Evolutionary conservation across 1,140 invertebrate genomes (phyloP).

Genomic region (Drosophila lowei): DNA sequence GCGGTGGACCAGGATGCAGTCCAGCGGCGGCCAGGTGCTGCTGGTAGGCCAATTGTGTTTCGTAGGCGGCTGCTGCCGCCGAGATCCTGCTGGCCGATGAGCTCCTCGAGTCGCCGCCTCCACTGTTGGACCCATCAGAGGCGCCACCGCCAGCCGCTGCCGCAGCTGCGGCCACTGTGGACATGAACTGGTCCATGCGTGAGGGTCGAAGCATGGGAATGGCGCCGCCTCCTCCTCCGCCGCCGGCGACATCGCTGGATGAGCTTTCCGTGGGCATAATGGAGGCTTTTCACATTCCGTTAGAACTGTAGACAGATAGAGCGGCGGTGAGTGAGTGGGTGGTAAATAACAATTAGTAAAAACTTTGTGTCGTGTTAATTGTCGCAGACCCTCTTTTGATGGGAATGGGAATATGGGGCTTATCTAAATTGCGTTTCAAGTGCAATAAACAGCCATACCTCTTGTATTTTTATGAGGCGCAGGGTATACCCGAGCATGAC

Average conservation of each 20-base stretch:
- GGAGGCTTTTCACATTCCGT: slow-evolving; percentile 60
- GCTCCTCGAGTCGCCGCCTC: slow-evolving; percentile 84
- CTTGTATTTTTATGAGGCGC: slow-evolving; percentile 32
- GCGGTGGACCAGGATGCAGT: slow-evolving; percentile 61
- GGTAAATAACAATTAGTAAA: slow-evolving; percentile 73
- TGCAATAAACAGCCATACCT: slow-evolving; percentile 61
- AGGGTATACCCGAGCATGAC: slow-evolving; percentile 22
- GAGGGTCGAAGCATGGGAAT: slow-evolving; percentile 78
- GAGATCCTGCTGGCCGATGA: slow-evolving; percentile 83
- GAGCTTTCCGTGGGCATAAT: slow-evolving; percentile 79
- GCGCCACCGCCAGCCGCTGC: slow-evolving; percentile 43
- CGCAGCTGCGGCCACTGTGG: slow-evolving; percentile 76
- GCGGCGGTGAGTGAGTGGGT: slow-evolving; percentile 3
- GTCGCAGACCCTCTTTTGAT: slow-evolving; percentile 18
- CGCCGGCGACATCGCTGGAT: slow-evolving; percentile 57
- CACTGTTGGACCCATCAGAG: slow-evolving; percentile 67
- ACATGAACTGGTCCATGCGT: slow-evolving; percentile 86
- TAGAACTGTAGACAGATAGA: slow-evolving; percentile 43
- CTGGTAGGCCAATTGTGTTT: slow-evolving; percentile 88
- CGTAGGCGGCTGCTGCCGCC: slow-evolving; percentile 84
- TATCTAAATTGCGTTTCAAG: slow-evolving; percentile 74
- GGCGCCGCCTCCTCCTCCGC: slow-evolving; percentile 55
- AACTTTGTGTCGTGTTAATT: slow-evolving; percentile 59
- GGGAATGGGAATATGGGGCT: slow-evolving; percentile 36
- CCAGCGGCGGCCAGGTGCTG: slow-evolving; percentile 86